Conservation (phyloP, 2,888 invertebrate genomes). For the Rotaria magnacalcarata region DNA sequence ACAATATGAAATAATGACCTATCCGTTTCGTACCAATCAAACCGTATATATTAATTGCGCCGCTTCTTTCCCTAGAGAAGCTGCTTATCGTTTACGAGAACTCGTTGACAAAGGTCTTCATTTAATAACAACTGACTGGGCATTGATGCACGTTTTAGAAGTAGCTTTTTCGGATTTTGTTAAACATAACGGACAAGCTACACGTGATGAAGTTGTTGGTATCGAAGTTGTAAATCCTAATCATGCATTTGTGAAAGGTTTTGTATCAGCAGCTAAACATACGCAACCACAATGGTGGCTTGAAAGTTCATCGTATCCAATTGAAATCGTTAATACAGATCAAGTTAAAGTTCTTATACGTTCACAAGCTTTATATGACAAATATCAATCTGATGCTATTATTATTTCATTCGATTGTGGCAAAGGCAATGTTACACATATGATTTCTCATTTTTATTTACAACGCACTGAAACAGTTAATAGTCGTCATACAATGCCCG, state of each 20-base stretch:
- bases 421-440: conserved; percentile 18
- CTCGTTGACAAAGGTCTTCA: background rate
- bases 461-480: background rate
- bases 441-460: conserved; percentile 21
- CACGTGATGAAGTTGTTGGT: background rate
- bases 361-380: background rate
- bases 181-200: background rate
- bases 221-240: background rate
- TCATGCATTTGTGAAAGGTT: background rate
- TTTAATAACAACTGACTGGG: conserved; percentile 7
- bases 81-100: background rate
- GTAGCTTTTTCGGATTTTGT: background rate
- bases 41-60: background rate
- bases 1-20: background rate
- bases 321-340: background rate
- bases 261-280: background rate
- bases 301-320: background rate
- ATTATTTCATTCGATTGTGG: background rate
- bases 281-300: conserved; percentile 1
- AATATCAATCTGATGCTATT: background rate
- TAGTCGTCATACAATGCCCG: background rate
- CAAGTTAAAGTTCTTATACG: background rate
- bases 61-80: background rate
- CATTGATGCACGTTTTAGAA: background rate
- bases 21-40: background rate